phyloP scores from a whole-genome alignment of 2,888 invertebrate species.

The Rhingia campestris region DNA sequence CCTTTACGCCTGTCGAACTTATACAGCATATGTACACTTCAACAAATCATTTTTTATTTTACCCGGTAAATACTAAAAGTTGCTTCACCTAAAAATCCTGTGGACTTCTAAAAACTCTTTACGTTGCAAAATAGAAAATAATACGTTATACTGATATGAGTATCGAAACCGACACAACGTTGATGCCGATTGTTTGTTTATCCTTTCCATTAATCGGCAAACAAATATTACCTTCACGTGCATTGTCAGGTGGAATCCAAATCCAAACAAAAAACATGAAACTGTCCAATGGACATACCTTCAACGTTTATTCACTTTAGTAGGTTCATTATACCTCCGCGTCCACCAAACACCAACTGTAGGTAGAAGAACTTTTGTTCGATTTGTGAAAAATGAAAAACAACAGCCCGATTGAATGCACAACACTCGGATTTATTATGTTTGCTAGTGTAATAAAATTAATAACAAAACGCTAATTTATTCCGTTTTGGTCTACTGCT shows the following conservation, averaged over 20 bases:
- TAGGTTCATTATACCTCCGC: conserved; percentile 1
- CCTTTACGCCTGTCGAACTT: too few species aligned
- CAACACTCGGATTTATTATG: conserved; percentile 73
- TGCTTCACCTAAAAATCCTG: too few species aligned
- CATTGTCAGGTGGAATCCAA: conserved; percentile 67
- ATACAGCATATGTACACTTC: too few species aligned
- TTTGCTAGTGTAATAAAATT: conserved; percentile 80
- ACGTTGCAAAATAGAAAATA: neutral
- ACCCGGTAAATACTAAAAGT: too few species aligned
- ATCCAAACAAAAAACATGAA: conserved; percentile 14
- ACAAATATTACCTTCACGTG: conserved; percentile 62
- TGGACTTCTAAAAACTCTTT: neutral
- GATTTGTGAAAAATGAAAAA: conserved; percentile 26
- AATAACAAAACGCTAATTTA: conserved; percentile 82
- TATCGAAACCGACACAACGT: conserved; percentile 47
- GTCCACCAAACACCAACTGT: conserved; percentile 8
- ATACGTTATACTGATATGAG: conserved; percentile 7
- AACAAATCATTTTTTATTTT: too few species aligned
- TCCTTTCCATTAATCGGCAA: conserved; percentile 69
- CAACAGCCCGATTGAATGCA: conserved; percentile 57
- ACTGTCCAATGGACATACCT: conserved; percentile 36
- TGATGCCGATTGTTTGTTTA: conserved; percentile 56
- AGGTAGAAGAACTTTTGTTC: conserved; percentile 6
- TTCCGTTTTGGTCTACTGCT: conserved; percentile 74
- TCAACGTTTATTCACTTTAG: conserved; percentile 4